Percentiles rank a stretch among this genome's conserved stretches.
phyloP scores from a whole-genome alignment of 2,888 invertebrate genomes.

The Pogonocherus hispidulus region DNA sequence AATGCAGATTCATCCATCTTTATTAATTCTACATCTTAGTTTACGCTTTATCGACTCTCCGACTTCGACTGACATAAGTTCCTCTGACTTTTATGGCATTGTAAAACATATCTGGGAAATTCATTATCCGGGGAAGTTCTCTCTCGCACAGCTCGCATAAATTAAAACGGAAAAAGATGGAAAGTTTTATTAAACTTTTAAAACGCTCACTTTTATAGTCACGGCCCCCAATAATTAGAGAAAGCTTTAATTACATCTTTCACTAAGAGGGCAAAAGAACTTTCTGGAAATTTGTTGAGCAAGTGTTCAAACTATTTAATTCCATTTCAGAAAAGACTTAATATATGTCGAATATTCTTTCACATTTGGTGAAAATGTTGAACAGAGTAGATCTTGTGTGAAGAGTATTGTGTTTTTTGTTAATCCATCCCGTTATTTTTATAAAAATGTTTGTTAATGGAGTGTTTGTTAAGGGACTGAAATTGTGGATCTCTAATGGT shows the following conservation, averaged over 20 bases:
- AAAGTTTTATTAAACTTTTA: constrained; percentile 15
- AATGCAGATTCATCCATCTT: constrained; percentile 56
- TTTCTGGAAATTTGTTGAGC: neutral
- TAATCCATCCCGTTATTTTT: too few relatives aligned
- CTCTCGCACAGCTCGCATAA: constrained; percentile 42
- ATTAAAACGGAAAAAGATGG: constrained; percentile 38
- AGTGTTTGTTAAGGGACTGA: too few relatives aligned
- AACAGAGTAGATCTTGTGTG: too few relatives aligned
- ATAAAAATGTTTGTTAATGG: too few relatives aligned
- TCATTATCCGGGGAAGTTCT: constrained; percentile 55
- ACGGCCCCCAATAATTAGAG: neutral
- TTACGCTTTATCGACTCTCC: constrained; percentile 51
- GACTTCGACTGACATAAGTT: constrained; percentile 55
- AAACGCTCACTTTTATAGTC: neutral
- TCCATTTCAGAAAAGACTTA: too few relatives aligned
- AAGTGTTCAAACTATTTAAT: too few relatives aligned
- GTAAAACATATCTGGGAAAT: constrained; percentile 61
- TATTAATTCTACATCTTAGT: constrained; percentile 60
- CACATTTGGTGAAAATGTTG: too few relatives aligned
- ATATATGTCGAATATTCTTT: too few relatives aligned
- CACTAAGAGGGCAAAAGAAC: neutral
- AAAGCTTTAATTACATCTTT: neutral
- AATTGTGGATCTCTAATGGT: too few relatives aligned
- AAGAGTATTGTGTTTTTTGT: too few relatives aligned
- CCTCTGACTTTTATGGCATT: constrained; percentile 59